Evolutionary conservation across 2,888 invertebrate species (phyloP), one percentile per base, ranked within the genome.

Genomic region (Eupithecia subumbrata): DNA sequence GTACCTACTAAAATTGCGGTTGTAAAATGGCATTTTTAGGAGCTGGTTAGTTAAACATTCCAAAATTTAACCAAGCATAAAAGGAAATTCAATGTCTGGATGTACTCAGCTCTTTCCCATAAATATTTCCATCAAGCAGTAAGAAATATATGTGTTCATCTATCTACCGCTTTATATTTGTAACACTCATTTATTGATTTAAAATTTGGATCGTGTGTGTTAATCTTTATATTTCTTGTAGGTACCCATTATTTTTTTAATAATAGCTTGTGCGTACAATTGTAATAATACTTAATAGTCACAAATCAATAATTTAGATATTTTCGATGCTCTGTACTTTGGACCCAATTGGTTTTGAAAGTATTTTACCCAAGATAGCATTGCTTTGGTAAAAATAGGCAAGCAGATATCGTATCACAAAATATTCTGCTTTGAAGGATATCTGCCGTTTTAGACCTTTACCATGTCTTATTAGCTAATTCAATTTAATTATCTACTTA

Each of bases 331-430:
- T 63, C 22, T 63, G 14, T 34, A 37, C 37, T 67, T 67, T 67
- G 66, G 66, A 67, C 66, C 66, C 66, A n/a, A 67, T 67, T 37
- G 22, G 60, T 60, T 60, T n/a, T 22, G 22, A n/a, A 67, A 67
- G 12, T 5, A 60, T 60, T 4, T 12, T 67, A 64, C 12, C 11
- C 12, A 67, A n/a, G 2, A 11, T 40, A 67, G 16, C 18, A 67
- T 37, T 40, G 40, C 66, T 67, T 67, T 67, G 66, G 66, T 67
- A 67, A 60, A 60, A 25, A 60, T 60, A 60, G 25, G 60, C 60
- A 60, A 60, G 60, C 25, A 60, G 60, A 25, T 67, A n/a, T 34
- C 37, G 4, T 66, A 40, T 11, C 12, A 0, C 12, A 67, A n/a
- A 67, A 18, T 40, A 37, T 37, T 22, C 37, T 67, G 2, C 66